Base-by-base conservation (phyloP, 2,888 invertebrate species). In the Adelphocoris suturalis region DNA sequence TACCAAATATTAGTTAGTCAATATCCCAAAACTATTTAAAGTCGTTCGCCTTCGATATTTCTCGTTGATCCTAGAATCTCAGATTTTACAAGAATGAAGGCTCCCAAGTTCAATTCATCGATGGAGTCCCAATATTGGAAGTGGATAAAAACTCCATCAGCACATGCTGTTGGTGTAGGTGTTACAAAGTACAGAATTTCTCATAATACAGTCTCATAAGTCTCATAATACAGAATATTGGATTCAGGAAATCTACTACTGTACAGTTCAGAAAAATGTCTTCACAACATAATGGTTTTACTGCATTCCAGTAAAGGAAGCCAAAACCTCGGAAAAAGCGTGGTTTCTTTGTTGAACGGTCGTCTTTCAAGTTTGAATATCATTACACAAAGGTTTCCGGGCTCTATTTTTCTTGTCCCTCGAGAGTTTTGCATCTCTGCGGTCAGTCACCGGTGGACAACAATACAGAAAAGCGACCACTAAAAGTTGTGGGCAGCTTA, bases 381-480 rank as follows among this genome's bases (percentile, higher is more conserved):
- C 78, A 80, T 80, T 80, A 80, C 37, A 68, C 68, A 80, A 46
- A 47, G 46, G 78, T 47, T n/a, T 80, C 19, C 78, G 78, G 47
- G 46, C 78, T 47, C 19, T 80, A 80, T 37, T 27, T 37, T 19
- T 80, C 28, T 47, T 16, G 28, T 46, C 46, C 46, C 47, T 16
- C 9, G 3, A 46, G 78, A 80, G 78, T 80, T 80, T 80, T 80
- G 78, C 78, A 80, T 80, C 78, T 80, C 46, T 80, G 78, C 78
- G 78, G 78, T 80, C 78, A 47, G 78, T 80, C 78, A 80, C 47
- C 78, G 46, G 19, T 0, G 46, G n/a, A 47, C 46, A 46, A 80
- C 37, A 80, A 80, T 47, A 80, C 37, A 19, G 47, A n/a, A 80
- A 47, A 28, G n/a, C 2, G 9, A 47, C 37, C 46, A n/a, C 78